Evolutionary conservation across 2,797 vertebrate genomes (phyloP), one percentile per base, ranked within the genome.

Genomic region (Notoglanidium macrostoma): DNA sequence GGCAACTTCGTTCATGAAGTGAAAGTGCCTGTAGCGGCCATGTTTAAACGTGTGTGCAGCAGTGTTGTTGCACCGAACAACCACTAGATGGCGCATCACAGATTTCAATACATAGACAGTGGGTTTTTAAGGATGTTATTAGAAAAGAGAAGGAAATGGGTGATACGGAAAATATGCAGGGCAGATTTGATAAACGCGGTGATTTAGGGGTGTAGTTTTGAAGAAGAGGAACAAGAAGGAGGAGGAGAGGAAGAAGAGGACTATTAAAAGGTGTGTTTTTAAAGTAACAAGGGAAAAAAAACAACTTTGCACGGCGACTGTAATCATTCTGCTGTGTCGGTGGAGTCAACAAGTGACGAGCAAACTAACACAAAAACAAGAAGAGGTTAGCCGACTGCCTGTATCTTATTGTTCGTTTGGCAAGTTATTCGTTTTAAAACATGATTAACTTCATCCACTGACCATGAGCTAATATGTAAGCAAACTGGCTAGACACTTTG

Each of bases 91-190:
- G 59, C 59, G 80, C 26, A 5, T 19, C 2, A 65, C 12, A 21
- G 15, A 29, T 65, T 65, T 82, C 32, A 80, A n/a, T 26, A 46
- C 78, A 54, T 10, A 80, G 17, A 29, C 40, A 44, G 44, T 35
- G 11, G 3, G 9, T 11, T 65, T 82, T 82, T 65, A 65, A 82
- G 80, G 44, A 82, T 82, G 80, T 67, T 82, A 49, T 65, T 19
- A 49, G 59, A 82, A 65, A 82, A 67, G 61, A 65, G 61, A 49
- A 82, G 80, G 80, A 82, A 82, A 82, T 65, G 80, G 80, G 44
- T 49, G 26, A 7, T 23, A 29, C 14, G 17, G 9, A 29, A 82
- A 29, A 29, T 29, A 82, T 65, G 59, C 44, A 44, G 40, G 49
- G 40, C 15, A 65, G 54, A 3, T 65, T 61, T 14, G 23, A 81